Evolutionary conservation across 2,888 invertebrate genomes (phyloP), one percentile per base, ranked within the genome.

Genomic region (Pseudanteris insignis): DNA sequence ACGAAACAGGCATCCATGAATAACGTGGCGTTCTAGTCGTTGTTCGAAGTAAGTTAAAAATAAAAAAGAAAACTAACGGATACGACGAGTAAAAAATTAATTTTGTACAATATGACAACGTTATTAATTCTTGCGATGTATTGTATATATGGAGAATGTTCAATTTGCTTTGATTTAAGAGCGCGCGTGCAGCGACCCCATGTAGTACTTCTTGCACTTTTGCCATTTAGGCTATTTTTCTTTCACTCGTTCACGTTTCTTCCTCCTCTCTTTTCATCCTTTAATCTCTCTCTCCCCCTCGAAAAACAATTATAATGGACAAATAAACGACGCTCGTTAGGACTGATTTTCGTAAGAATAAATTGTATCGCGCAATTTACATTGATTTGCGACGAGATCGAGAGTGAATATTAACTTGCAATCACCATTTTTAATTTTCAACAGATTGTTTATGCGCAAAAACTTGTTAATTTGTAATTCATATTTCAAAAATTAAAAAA

Each of bases 311-410:
- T 48, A 18, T 57, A 57, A 48, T 57, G 36, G 55, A 57, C 47
- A 48, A 55, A 57, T 47, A 57, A 57, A 48, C 41, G 47, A 57
- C 37, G 57, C 47, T 50, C 40, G 48, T 48, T 57, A 48, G 48
- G 57, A 57, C 57, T 50, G 57, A 57, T 50, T 57, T 57, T 55
- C 55, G 33, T 55, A 54, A 46, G 15, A 38, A 26, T 55, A 43
- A 57, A 33, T 21, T 47, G 32, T 32, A 44, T 44, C 30, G 46
- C 38, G 46, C 54, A 46, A 40, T 14, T 40, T 0, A 21, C 36
- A 33, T 29, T 41, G 41, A 55, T 54, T 28, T 44, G 18, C 46
- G 47, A 36, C 6, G 33, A 40, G 44, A 46, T 21, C 12, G 12
- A n/a, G n/a, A n/a, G n/a, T n/a, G n/a, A n/a, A n/a, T n/a, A n/a